phyloP scores from a whole-genome alignment of 2,113 vertebrate species.

The Ornithorhynchus anatinus region DNA sequence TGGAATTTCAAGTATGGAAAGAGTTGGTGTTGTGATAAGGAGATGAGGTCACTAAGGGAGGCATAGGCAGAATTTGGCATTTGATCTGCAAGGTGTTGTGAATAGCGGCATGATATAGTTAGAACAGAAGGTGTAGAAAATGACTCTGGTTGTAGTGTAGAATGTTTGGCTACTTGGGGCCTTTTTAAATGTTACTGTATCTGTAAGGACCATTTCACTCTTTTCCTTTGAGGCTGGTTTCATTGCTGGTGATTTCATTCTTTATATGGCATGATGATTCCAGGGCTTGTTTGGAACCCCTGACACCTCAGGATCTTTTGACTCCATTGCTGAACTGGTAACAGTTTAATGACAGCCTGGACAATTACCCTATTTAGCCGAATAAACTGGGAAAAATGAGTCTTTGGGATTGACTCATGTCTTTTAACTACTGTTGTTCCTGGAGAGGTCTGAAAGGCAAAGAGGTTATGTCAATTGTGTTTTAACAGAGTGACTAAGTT shows the following conservation, averaged over 20 bases:
- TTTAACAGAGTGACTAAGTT: conserved; percentile 42
- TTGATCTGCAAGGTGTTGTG: too few relatives aligned
- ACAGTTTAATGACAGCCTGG: conserved; percentile 8
- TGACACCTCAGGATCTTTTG: conserved; percentile 5
- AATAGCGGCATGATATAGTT: too few relatives aligned
- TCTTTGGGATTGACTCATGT: conserved; percentile 16
- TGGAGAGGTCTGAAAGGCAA: conserved; percentile 23
- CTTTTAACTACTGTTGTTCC: conserved; percentile 22
- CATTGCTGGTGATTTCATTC: background rate
- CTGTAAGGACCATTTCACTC: too few relatives aligned
- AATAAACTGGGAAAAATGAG: conserved; percentile 30
- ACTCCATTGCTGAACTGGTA: conserved; percentile 13
- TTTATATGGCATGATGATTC: background rate
- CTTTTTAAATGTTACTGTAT: too few relatives aligned
- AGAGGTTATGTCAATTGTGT: conserved; percentile 7
- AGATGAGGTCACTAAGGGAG: too few relatives aligned
- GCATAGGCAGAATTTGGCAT: too few relatives aligned
- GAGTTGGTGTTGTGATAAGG: too few relatives aligned
- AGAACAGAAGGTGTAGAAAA: too few relatives aligned
- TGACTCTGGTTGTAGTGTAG: too few relatives aligned
- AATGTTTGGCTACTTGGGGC: too few relatives aligned
- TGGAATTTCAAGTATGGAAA: too few relatives aligned
- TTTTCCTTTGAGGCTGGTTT: too few relatives aligned
- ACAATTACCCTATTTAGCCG: background rate
- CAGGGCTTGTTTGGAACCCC: background rate